Conservation (phyloP, 64 coral and sea anemone species). For the Platygyra sinensis region DNA sequence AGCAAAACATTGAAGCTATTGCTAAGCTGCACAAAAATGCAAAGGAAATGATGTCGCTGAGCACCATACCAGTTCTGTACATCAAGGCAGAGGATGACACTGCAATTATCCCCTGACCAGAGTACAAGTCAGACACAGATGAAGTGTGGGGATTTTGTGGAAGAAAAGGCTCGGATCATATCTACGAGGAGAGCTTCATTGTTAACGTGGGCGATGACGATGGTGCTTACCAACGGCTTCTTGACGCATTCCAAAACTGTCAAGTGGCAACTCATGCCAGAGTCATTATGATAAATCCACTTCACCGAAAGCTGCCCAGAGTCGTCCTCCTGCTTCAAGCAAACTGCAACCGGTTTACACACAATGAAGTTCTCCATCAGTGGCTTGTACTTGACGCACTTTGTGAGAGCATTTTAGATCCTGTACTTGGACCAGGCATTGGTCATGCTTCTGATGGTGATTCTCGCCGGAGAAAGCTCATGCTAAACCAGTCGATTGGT, state of each 20-base stretch:
- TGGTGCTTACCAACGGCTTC: constrained; percentile 36
- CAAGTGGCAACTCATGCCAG: constrained; percentile 59
- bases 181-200: constrained; percentile 45
- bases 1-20: constrained; percentile 56
- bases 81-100: constrained; percentile 61
- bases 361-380: too few relatives aligned
- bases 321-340: constrained; percentile 31
- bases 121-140: constrained; percentile 43
- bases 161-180: constrained; percentile 6
- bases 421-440: too few relatives aligned
- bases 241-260: constrained; percentile 32
- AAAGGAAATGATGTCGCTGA: constrained; percentile 32
- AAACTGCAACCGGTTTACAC: not conserved
- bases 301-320: constrained; percentile 49
- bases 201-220: constrained; percentile 52
- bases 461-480: too few relatives aligned
- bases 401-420: too few relatives aligned
- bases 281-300: constrained; percentile 60
- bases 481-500: too few relatives aligned
- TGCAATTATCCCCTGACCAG: constrained; percentile 51
- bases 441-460: too few relatives aligned
- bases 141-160: constrained; percentile 71
- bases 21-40: constrained; percentile 42
- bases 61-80: constrained; percentile 3
- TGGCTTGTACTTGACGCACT: too few relatives aligned